Base-by-base conservation (phyloP, 2,797 vertebrate genomes). In the Antrozous pallidus region DNA sequence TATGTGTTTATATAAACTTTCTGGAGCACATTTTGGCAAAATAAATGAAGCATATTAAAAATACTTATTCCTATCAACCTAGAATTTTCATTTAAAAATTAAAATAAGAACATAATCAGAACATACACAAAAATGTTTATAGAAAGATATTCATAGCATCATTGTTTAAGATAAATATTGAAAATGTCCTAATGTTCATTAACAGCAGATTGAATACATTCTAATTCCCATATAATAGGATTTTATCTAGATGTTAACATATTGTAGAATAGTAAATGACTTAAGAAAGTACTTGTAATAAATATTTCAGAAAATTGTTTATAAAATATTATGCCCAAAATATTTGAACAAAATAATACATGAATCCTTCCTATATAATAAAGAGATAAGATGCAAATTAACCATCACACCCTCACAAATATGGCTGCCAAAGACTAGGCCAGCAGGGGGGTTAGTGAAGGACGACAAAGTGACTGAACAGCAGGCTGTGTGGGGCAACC, bases 31-130 rank as follows among this genome's bases (percentile, higher is more conserved):
- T 61, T 93, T 89, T 89, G 58, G 14, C 9, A 91, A 93, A 91
- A 81, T 88, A 77, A 71, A 77, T 56, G 82, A 90, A 91, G 7
- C 16, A 84, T 16, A 75, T 83, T 79, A 81, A 88, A 91, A 79
- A 81, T 36, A 47, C 45, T 77, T 40, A 65, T 10, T 24, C 16
- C 40, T 17, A 56, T 36, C 36, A 74, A 56, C 2, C 7, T 69
- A 89, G 47, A 86, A 71, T 24, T 42, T 22, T 22, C 42, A 56
- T 83, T 94, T 78, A 85, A 91, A 78, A 93, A 49, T 56, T 24
- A 49, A 78, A 78, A 75, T 79, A 86, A 79, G 28, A 82, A 31
- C 16, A 63, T 56, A 67, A 20, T 28, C 7, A 56, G 36, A 92
- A 67, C 0, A 63, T 78, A 56, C 45, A 13, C 28, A 88, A 67